Conservation (phyloP, 2,888 invertebrate species). For the Automeris io region DNA sequence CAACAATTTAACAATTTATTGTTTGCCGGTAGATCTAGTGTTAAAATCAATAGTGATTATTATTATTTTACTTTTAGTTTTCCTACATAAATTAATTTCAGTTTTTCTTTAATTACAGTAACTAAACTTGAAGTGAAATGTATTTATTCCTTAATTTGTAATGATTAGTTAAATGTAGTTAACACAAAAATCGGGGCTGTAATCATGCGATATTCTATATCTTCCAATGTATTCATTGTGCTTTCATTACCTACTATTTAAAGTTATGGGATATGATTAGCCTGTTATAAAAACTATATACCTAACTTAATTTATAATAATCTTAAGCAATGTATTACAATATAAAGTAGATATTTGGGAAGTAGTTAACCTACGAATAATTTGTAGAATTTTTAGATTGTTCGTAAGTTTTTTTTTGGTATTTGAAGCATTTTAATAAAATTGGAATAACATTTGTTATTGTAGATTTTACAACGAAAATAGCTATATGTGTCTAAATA, state of each 20-base stretch:
- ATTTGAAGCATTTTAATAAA: slow-evolving; percentile 13
- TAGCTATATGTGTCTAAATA: slow-evolving; percentile 37
- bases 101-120: no score
- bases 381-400: slow-evolving; percentile 4
- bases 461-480: slow-evolving; percentile 71
- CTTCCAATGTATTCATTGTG: slow-evolving; percentile 8
- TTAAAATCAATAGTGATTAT: no score
- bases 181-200: slow-evolving; percentile 2
- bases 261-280: slow-evolving; percentile 3
- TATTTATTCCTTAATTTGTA: no score
- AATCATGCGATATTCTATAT: slow-evolving; percentile 1
- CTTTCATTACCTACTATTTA: slow-evolving; percentile 12
- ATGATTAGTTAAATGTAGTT: neutral
- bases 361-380: slow-evolving; percentile 7
- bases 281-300: slow-evolving; percentile 1
- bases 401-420: slow-evolving; percentile 7
- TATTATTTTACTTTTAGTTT: no score
- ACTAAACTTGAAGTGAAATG: no score
- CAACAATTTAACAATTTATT: no score
- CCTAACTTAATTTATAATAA: neutral
- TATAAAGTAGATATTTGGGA: slow-evolving; percentile 9
- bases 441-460: slow-evolving; percentile 52
- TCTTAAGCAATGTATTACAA: slow-evolving; percentile 2
- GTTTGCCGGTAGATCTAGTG: no score
- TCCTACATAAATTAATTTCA: no score